Evolutionary conservation across 1,140 invertebrate genomes (phyloP).

Genomic region (Wiebesia pumilae): DNA sequence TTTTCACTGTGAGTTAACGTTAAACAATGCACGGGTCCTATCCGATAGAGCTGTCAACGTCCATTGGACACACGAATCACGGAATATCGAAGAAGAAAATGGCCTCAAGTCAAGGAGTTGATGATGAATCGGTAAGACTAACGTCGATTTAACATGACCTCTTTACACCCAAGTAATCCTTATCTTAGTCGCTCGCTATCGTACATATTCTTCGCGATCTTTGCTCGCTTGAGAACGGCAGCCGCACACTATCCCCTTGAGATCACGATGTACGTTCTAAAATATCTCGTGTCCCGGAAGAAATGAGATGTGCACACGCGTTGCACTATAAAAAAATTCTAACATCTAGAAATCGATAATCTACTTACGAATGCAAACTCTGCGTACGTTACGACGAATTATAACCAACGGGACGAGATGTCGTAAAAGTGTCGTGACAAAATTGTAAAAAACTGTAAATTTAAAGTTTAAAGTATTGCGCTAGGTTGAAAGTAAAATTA

Average conservation of each 20-base stretch:
- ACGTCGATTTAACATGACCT: neutral
- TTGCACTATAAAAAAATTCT: slow-evolving; percentile 31
- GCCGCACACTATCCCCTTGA: slow-evolving; percentile 16
- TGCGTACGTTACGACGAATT: too few relatives aligned
- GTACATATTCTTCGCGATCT: slow-evolving; percentile 51
- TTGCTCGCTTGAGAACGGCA: slow-evolving; percentile 49
- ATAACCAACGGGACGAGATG: too few relatives aligned
- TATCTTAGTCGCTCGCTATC: slow-evolving; percentile 8
- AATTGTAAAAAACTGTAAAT: too few relatives aligned
- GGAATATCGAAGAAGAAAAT: neutral
- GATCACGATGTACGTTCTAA: neutral
- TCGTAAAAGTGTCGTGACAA: too few relatives aligned
- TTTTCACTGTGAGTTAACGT: too few relatives aligned
- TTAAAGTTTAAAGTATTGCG: too few relatives aligned
- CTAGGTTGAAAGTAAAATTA: too few relatives aligned
- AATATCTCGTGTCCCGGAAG: slow-evolving; percentile 20
- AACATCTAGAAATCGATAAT: slow-evolving; percentile 44
- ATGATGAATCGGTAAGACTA: neutral
- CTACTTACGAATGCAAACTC: neutral
- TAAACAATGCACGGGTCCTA: too few relatives aligned
- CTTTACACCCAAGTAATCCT: slow-evolving; percentile 32
- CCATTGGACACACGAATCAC: too few relatives aligned
- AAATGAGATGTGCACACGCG: neutral
- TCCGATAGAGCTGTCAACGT: too few relatives aligned
- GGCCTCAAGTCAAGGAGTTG: neutral